Evolutionary conservation across 2,113 vertebrate genomes (phyloP), one percentile per base, ranked within the genome.

Genomic region (Dipodomys stephensi): DNA sequence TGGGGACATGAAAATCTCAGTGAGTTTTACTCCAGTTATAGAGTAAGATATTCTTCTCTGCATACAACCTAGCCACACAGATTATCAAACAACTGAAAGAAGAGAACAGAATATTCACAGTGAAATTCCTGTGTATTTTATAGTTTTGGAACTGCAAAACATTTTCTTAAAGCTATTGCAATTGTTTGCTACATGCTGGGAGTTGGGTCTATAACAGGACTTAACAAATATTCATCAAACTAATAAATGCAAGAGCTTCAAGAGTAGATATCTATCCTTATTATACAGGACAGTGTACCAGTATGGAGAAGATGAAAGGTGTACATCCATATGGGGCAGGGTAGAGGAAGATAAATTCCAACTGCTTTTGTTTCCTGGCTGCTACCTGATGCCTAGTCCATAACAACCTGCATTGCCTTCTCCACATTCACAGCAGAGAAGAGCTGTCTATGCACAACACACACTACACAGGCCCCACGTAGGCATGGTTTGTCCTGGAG

Each of bases 311-410:
- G 39, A 74, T 23, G 64, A 19, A 18, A 44, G 30, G 19, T 62
- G 19, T 11, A 15, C 6, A n/a, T 9, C 16, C 1, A 76, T 0
- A 0, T 60, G 71, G 71, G 57, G 1, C 4, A 12, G 64, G n/a
- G 28, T 18, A 65, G 71, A 89, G 35, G 12, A n/a, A 39, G 73
- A 5, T 13, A 19, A 6, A 12, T 25, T 25, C 30, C 68, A 68
- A 46, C 27, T n/a, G 71, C 32, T 39, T 57, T 22, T 65, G 62
- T 23, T 35, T 60, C 49, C 60, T 64, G 64, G 46, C 7, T 19
- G 19, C 27, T 35, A 2, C 9, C 7, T 3, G 23, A 28, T 2
- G 49, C 39, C 10, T 3, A 60, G 65, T 27, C 19, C 3, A 22
- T 11, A 46, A 84, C 60, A 72, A 16, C 7, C 1, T n/a, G 18